Conservation (phyloP, 2,797 vertebrate genomes). For the Ciconia nigra region DNA sequence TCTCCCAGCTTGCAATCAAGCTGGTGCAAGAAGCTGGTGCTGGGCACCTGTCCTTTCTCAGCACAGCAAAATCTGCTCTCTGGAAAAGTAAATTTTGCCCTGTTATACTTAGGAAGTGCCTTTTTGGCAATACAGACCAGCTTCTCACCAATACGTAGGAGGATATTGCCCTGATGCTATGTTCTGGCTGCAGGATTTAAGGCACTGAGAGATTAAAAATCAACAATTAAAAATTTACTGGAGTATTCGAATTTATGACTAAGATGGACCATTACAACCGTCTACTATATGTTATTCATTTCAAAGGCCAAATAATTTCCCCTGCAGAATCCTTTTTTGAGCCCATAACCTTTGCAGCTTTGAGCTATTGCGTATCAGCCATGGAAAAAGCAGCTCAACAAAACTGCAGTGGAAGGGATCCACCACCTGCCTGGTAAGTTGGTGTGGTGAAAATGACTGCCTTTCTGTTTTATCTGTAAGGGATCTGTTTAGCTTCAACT, state of each 20-base stretch:
- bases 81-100: not conserved
- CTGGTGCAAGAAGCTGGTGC: not conserved
- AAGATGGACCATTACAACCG: not conserved
- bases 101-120: not conserved
- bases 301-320: not conserved
- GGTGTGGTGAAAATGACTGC: not conserved
- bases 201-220: not conserved
- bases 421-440: not conserved
- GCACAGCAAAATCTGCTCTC: not conserved
- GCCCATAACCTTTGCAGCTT: not conserved
- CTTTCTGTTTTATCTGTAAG: not conserved
- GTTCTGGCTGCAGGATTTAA: not conserved
- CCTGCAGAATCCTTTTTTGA: not conserved
- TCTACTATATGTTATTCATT: not conserved
- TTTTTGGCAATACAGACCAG: not conserved
- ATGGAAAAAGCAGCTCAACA: not conserved
- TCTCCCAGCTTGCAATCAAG: not conserved
- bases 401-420: not conserved
- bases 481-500: not conserved
- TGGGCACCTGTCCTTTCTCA: rapidly evolving
- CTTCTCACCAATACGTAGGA: not conserved
- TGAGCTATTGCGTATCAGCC: not conserved
- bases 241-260: not conserved
- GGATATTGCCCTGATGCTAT: not conserved
- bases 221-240: not conserved